Conservation (phyloP, 2,888 invertebrate species). For the Noctua janthe region DNA sequence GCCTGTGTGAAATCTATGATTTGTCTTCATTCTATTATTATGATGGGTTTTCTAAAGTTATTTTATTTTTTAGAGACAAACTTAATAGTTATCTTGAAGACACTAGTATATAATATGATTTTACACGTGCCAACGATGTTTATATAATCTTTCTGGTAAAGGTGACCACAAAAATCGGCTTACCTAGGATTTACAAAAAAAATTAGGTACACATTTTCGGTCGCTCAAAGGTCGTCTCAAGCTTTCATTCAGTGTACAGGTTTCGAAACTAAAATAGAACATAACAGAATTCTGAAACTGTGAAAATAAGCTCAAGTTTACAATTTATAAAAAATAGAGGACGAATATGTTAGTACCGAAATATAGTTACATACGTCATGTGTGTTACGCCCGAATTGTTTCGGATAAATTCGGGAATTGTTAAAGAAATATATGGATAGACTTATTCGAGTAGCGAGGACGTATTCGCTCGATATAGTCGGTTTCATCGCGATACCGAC, state of each 20-base stretch:
- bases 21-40: slow-evolving; percentile 36
- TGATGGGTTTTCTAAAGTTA: neutral
- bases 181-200: neutral
- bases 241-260: slow-evolving; percentile 5
- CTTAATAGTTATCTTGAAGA: neutral
- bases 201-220: slow-evolving; percentile 2
- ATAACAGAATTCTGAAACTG: neutral
- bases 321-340: neutral
- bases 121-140: neutral
- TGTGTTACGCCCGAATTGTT: slow-evolving; percentile 44
- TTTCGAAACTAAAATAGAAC: slow-evolving; percentile 24
- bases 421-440: slow-evolving; percentile 43
- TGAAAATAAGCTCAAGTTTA: neutral
- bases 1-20: slow-evolving; percentile 10
- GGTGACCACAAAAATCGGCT: neutral
- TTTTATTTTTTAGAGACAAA: neutral
- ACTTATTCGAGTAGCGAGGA: slow-evolving; percentile 46
- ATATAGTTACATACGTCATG: slow-evolving; percentile 38
- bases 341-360: slow-evolving; percentile 10
- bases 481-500: slow-evolving; percentile 48
- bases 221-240: neutral
- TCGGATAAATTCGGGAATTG: slow-evolving; percentile 43
- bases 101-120: neutral
- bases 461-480: slow-evolving; percentile 49
- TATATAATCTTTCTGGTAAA: neutral